Conservation (phyloP, 2,888 invertebrate genomes). For the Morpho achilles region DNA sequence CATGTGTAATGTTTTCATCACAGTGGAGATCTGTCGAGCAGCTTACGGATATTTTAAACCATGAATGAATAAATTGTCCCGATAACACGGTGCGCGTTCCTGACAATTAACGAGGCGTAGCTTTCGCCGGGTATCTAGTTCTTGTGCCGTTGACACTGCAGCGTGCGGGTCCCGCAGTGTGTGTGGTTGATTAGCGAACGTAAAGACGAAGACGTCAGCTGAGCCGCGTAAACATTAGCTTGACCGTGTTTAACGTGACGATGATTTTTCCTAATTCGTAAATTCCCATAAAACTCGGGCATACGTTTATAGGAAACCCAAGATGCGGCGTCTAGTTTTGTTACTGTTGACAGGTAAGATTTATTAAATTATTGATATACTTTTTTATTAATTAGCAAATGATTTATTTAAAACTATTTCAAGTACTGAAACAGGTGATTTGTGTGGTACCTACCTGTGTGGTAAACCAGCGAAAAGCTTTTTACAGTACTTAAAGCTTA, state of each 20-base stretch:
- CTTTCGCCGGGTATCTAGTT: conserved; percentile 69
- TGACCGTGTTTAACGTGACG: conserved; percentile 44
- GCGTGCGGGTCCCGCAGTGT: conserved; percentile 76
- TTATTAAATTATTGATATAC: background rate
- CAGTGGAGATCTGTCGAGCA: conserved; percentile 55
- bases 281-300: conserved; percentile 42
- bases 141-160: conserved; percentile 76
- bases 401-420: too few relatives aligned
- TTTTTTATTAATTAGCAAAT: too few relatives aligned
- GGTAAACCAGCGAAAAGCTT: too few relatives aligned
- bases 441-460: too few relatives aligned
- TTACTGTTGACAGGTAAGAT: conserved; percentile 58
- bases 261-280: conserved; percentile 55
- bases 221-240: conserved; percentile 71
- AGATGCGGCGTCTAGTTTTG: conserved; percentile 64
- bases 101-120: conserved; percentile 40
- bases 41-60: conserved; percentile 39
- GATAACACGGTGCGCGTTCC: conserved; percentile 17
- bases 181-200: conserved; percentile 73
- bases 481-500: too few relatives aligned
- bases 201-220: conserved; percentile 66
- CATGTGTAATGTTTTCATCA: conserved; percentile 77
- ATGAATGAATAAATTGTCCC: conserved; percentile 54
- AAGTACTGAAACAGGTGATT: too few relatives aligned
- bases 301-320: conserved; percentile 41